Evolutionary conservation across 2,113 vertebrate genomes (phyloP).

Genomic region (Cyanistes caeruleus): DNA sequence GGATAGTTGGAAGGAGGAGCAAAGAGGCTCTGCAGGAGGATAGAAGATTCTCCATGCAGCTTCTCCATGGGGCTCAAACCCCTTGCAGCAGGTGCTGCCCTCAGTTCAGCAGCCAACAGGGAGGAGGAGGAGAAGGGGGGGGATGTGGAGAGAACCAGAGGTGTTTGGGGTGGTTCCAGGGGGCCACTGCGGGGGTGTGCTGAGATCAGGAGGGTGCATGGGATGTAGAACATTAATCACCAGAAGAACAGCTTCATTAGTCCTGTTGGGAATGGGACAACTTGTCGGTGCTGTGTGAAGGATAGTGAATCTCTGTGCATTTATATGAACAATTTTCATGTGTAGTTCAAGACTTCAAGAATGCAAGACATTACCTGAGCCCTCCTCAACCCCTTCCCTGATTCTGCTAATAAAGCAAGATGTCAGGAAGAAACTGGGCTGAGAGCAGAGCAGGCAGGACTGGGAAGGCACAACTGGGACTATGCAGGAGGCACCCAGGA

Average conservation of each 20-base stretch:
- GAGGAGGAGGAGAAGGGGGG: neutral
- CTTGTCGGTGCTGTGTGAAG: neutral
- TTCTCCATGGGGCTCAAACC: accelerated
- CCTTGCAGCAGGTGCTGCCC: neutral
- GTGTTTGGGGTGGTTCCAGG: neutral
- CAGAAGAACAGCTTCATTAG: neutral
- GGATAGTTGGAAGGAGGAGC: accelerated
- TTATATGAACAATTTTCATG: neutral
- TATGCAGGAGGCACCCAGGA: neutral
- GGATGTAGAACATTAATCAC: neutral
- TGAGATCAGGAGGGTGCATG: neutral
- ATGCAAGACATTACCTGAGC: neutral
- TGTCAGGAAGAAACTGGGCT: neutral
- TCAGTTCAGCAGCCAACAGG: neutral
- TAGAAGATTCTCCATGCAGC: accelerated
- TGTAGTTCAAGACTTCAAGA: neutral
- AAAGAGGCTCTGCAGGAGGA: neutral
- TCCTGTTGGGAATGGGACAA: neutral
- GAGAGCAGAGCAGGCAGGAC: neutral
- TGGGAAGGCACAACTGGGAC: neutral
- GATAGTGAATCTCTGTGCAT: neutral
- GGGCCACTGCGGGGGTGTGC: accelerated
- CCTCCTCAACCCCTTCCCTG: neutral
- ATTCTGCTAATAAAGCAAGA: neutral
- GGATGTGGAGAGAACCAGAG: neutral